These are phyloP conservation scores for Pinna nobilis DNA, from an alignment of 1,140 invertebrate genomes.

Conservation along the genomic window DNA sequence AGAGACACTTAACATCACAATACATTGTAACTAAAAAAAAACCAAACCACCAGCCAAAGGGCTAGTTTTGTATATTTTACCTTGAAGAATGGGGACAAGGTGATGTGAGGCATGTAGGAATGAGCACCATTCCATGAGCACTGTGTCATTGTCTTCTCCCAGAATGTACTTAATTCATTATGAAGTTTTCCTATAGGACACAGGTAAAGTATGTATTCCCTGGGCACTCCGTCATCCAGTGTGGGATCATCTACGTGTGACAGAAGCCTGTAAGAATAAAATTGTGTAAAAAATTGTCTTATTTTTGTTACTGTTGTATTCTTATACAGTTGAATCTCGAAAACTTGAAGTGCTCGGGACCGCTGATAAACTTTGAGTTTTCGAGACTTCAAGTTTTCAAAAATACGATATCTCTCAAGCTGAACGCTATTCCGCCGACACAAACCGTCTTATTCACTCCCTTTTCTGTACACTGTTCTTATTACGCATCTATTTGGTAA, in stretches of 20 bases:
- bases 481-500: too few relatives aligned
- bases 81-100: conserved; percentile 91
- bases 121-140: conserved; percentile 92
- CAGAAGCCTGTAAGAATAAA: conserved; percentile 77
- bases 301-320: neutral
- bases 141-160: conserved; percentile 84
- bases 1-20: too few relatives aligned
- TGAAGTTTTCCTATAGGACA: conserved; percentile 86
- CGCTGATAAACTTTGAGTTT: too few relatives aligned
- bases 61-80: too few relatives aligned
- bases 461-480: too few relatives aligned
- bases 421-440: too few relatives aligned
- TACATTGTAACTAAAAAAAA: too few relatives aligned
- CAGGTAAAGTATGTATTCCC: conserved; percentile 90
- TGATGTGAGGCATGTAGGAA: conserved; percentile 92
- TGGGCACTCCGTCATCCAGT: conserved; percentile 83
- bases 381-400: too few relatives aligned
- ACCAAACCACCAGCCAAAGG: conserved; percentile 25
- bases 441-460: too few relatives aligned
- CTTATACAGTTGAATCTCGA: too few relatives aligned
- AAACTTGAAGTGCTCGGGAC: too few relatives aligned
- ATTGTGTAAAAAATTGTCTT: neutral
- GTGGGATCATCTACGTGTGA: conserved; percentile 90
- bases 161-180: conserved; percentile 85
- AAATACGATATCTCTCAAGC: too few relatives aligned